Evolutionary conservation across 2,888 invertebrate species (phyloP), one percentile per base, ranked within the genome.

Genomic region (Noctua fimbriata): DNA sequence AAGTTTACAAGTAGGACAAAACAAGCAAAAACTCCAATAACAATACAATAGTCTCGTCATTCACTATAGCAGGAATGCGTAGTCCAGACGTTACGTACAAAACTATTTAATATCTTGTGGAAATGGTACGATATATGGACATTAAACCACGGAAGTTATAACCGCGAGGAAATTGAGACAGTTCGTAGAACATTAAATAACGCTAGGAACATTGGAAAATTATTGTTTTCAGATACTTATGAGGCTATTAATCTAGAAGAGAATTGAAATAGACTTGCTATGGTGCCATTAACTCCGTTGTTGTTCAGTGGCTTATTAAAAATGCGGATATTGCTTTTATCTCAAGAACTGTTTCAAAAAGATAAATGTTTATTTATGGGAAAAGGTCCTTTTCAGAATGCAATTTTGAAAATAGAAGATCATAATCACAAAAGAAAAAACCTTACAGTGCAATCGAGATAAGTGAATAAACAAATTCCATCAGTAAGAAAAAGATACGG

Each of bases 131-230:
- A 78, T 74, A 72, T 60, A 79, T 44, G 55, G 58, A 24, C 76
- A 71, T 69, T 52, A 73, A 76, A 49, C 65, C 36, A 49, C 73
- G 85, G 75, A 87, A 84, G 85, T 70, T 52, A 75, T 76, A 84
- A 79, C 78, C 58, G 66, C 72, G 47, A 76, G 81, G 86, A 87
- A 88, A 88, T 83, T 70, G 77, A 76, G 82, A 73, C 71, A 79
- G 74, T 63, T 69, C 60, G 47, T 65, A 36, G 60, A 74, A 49
- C 73, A 79, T 76, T 76, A 76, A 75, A 58, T 70, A 47, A 49
- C 36, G 82, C 47, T 82, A 71, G 44, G 44, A 84, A 73, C 69
- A 72, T 74, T 71, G 18, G 44, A 77, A 69, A 74, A 44, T 44
- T 71, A 72, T 77, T 21, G 86, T 74, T 74, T 77, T 76, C 49